phyloP scores from a whole-genome alignment of 2,797 vertebrate species.

The Hozukius guyotensis region DNA sequence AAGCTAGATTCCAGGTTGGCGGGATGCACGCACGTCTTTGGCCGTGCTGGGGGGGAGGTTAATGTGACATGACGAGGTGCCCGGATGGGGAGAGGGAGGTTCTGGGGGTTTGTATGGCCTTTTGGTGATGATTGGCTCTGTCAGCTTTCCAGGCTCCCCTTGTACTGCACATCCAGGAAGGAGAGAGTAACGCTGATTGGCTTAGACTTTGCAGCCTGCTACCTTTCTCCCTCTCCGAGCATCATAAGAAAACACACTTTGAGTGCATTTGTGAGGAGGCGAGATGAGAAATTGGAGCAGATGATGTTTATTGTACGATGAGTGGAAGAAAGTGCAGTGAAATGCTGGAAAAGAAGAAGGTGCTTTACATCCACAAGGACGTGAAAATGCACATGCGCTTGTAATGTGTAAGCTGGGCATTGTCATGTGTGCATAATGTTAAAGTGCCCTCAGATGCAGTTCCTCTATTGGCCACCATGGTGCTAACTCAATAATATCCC shows the following conservation, averaged over 20 bases:
- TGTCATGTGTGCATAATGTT: background rate
- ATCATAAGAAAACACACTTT: constrained; percentile 3
- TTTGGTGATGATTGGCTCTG: constrained; percentile 53
- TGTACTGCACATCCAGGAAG: constrained; percentile 26
- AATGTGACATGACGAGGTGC: constrained; percentile 54
- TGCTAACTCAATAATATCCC: background rate
- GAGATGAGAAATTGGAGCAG: constrained; percentile 17
- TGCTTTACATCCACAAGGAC: background rate
- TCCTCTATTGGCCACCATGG: constrained; percentile 4
- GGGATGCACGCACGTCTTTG: constrained; percentile 22
- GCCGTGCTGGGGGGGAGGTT: constrained; percentile 12
- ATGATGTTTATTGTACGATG: constrained; percentile 9
- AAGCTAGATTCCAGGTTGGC: constrained; percentile 28
- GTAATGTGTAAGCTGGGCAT: background rate
- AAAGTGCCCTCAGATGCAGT: background rate
- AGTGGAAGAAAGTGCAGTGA: constrained; percentile 1
- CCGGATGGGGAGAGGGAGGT: background rate
- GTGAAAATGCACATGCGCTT: background rate
- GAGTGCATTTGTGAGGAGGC: background rate
- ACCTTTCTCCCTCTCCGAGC: constrained; percentile 10
- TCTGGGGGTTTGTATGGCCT: constrained; percentile 3
- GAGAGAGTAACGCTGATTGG: constrained; percentile 47
- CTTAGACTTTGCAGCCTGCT: constrained; percentile 51
- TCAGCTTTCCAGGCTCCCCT: constrained; percentile 53
- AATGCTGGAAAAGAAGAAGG: constrained; percentile 11